phyloP scores from a whole-genome alignment of 2,888 invertebrate species.

The Vannuccia rotundouncinata region DNA sequence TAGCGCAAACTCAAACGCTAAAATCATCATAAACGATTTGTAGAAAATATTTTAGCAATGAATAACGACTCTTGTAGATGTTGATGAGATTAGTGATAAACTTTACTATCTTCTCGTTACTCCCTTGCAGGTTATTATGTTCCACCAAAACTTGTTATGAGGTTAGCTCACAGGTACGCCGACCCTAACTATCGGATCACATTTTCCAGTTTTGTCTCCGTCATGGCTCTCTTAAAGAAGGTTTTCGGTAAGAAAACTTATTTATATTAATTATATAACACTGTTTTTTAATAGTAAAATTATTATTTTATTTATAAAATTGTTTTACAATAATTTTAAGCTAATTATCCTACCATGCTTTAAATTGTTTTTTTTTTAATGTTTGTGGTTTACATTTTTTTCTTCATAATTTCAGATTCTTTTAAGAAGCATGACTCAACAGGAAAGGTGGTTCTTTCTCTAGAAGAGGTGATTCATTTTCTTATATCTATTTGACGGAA shows the following conservation, averaged over 20 bases:
- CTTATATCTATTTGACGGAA: neutral
- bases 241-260: conserved; percentile 17
- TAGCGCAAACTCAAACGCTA: too few relatives aligned
- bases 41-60: too few relatives aligned
- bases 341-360: too few relatives aligned
- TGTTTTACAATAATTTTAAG: too few relatives aligned
- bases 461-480: neutral
- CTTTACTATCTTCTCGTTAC: too few relatives aligned
- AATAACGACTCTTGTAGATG: too few relatives aligned
- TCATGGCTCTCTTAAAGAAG: conserved; percentile 31
- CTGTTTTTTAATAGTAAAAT: neutral
- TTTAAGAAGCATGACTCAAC: conserved; percentile 7
- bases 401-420: neutral
- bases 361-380: neutral
- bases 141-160: neutral
- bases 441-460: neutral
- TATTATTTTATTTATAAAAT: neutral
- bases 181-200: conserved; percentile 7
- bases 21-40: too few relatives aligned
- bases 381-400: neutral
- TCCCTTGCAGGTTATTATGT: neutral
- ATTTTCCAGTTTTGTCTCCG: conserved; percentile 27
- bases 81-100: too few relatives aligned
- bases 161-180: neutral
- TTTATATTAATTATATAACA: neutral